These are phyloP conservation scores for Prionailurus bengalensis DNA, from an alignment of 2,113 vertebrate species.

Conservation along the genomic window DNA sequence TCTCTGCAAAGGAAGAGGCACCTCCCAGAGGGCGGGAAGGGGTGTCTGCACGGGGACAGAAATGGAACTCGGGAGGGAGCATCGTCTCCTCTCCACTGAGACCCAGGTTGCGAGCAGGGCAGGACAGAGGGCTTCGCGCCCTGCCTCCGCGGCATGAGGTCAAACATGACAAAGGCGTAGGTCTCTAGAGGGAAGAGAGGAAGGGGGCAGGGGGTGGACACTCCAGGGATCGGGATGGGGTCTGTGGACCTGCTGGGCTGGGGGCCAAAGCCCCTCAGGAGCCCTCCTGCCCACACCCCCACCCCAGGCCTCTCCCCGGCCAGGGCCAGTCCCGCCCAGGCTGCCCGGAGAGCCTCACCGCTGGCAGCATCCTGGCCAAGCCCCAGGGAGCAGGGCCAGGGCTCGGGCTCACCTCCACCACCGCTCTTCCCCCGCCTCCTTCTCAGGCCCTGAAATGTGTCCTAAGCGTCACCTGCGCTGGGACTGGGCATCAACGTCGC, in stretches of 20 bases:
- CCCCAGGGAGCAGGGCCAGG: background rate
- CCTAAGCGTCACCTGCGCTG: rapidly evolving
- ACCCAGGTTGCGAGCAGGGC: rapidly evolving
- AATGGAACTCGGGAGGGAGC: background rate
- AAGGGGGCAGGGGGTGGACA: background rate
- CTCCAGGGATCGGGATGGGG: background rate
- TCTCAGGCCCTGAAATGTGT: background rate
- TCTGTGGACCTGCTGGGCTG: background rate
- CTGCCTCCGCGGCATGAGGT: rapidly evolving
- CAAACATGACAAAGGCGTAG: background rate
- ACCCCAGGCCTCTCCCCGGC: background rate
- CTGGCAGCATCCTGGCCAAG: rapidly evolving
- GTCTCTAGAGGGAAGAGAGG: background rate
- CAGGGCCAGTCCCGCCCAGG: background rate
- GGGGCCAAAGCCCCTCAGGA: too few relatives aligned
- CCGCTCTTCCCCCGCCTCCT: background rate
- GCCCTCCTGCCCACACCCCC: too few relatives aligned
- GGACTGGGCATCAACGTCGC: background rate
- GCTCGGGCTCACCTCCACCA: background rate
- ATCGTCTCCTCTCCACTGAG: rapidly evolving
- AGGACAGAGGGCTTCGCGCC: background rate
- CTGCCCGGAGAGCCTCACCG: background rate
- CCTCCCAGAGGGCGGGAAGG: rapidly evolving
- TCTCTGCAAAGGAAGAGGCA: background rate
- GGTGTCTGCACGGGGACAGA: rapidly evolving